Percentiles rank a stretch among this genome's conserved stretches.
Evolutionary conservation across 2,797 vertebrate genomes (phyloP).

Genomic region (Hirundo rustica): DNA sequence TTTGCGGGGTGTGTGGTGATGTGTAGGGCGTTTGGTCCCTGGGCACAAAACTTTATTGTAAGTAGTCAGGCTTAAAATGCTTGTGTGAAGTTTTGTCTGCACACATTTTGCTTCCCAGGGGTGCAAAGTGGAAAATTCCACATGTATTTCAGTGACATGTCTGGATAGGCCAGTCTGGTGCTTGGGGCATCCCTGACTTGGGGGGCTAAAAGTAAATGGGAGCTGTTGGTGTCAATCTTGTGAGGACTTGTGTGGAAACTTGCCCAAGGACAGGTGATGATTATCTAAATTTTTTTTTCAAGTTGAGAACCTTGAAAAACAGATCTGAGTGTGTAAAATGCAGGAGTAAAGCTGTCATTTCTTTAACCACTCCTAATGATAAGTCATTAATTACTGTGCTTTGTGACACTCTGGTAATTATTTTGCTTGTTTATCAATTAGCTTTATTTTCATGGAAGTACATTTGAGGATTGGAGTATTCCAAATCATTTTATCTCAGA

Average conservation of each 20-base stretch:
- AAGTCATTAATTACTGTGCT: neutral
- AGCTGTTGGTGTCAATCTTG: neutral
- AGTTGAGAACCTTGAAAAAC: neutral
- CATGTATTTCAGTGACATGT: accelerated
- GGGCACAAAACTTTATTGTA: neutral
- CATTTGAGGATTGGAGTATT: neutral
- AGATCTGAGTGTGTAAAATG: neutral
- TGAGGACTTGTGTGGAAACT: neutral
- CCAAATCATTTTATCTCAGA: neutral
- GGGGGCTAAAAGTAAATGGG: neutral
- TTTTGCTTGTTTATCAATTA: neutral
- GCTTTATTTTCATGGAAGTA: neutral
- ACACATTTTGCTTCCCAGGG: neutral
- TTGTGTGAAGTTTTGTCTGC: neutral
- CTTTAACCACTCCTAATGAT: neutral
- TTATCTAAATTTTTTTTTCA: neutral
- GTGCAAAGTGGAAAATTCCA: neutral
- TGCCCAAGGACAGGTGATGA: neutral
- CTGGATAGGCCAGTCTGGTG: neutral
- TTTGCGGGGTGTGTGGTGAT: neutral
- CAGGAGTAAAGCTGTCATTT: neutral
- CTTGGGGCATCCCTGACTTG: neutral
- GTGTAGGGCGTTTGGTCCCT: neutral
- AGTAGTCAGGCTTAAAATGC: neutral
- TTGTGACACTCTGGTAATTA: neutral